These are phyloP conservation scores for Xylocampa areola DNA, from an alignment of 2,888 invertebrate genomes.

Conservation along the genomic window DNA sequence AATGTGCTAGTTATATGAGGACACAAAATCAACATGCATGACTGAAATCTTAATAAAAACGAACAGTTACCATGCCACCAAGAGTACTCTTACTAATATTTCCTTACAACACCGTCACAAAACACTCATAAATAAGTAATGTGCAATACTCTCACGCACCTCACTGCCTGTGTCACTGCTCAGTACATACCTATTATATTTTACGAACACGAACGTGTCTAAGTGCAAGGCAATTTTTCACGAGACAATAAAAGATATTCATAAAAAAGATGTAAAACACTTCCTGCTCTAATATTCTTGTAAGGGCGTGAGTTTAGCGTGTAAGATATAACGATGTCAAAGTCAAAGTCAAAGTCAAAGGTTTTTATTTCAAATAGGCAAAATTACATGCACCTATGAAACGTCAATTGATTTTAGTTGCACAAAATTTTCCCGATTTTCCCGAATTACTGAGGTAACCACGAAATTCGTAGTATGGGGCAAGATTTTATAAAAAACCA, in stretches of 20 bases:
- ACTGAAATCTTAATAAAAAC: no score
- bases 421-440: no score
- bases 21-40: no score
- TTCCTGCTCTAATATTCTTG: constrained; percentile 48
- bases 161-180: no score
- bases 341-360: no score
- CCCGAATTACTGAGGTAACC: no score
- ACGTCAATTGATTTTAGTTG: no score
- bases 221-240: constrained; percentile 50
- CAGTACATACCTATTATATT: no score
- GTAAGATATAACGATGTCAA: constrained; percentile 8
- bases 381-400: no score
- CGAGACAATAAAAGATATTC: constrained; percentile 44
- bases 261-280: constrained; percentile 50
- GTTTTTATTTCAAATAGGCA: background rate
- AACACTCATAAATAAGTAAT: constrained; percentile 32
- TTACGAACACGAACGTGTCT: constrained; percentile 19
- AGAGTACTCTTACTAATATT: constrained; percentile 18
- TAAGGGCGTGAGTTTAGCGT: constrained; percentile 22
- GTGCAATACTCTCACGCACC: constrained; percentile 18
- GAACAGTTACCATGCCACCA: background rate
- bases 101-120: constrained; percentile 22
- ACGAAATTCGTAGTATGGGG: no score
- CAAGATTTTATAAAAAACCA: no score
- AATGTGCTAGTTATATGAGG: no score